Conservation (phyloP, 2,888 invertebrate species). For the Lacanobia oleracea region DNA sequence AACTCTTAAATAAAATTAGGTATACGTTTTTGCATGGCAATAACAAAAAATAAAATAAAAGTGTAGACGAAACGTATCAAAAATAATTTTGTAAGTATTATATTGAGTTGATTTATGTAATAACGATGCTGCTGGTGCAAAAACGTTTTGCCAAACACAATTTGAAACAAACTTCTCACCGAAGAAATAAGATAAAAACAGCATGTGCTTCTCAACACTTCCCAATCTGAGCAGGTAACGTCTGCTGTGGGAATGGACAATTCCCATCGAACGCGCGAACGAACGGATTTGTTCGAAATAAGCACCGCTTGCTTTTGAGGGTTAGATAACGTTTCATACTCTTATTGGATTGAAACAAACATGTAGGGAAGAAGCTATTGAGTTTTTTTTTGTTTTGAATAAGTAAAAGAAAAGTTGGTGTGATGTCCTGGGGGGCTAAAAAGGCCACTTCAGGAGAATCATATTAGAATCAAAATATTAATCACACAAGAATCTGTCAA, state of each 20-base stretch:
- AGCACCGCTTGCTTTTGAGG: constrained; percentile 36
- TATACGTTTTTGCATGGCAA: no score
- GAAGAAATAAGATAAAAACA: constrained; percentile 30
- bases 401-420: neutral
- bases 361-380: neutral
- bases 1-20: no score
- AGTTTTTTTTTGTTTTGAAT: neutral
- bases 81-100: no score
- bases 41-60: neutral
- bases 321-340: constrained; percentile 37
- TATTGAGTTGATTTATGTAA: neutral
- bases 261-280: constrained; percentile 39
- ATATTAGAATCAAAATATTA: no score
- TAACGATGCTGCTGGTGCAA: neutral
- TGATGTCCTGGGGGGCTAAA: no score
- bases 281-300: constrained; percentile 41
- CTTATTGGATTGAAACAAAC: constrained; percentile 28
- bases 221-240: constrained; percentile 40
- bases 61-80: neutral
- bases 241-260: constrained; percentile 54
- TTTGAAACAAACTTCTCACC: neutral
- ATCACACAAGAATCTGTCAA: no score
- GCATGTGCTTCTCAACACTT: constrained; percentile 14
- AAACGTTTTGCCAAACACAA: constrained; percentile 4
- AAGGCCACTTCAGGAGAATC: no score